Evolutionary conservation across 2,797 vertebrate genomes (phyloP).

Genomic region (Spinus olivaceus): DNA sequence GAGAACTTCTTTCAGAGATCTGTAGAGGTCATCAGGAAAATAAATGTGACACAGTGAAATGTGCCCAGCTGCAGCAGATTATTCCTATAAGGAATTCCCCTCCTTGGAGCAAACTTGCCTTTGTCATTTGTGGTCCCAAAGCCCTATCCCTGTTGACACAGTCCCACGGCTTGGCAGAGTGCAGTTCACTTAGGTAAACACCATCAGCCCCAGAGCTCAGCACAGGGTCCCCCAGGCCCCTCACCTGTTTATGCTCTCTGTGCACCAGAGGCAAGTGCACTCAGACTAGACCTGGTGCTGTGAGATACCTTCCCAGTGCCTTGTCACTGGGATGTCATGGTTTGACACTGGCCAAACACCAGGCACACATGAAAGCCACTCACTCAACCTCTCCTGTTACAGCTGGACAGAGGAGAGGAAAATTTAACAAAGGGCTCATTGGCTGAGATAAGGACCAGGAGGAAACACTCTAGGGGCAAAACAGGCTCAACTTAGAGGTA

Average conservation of each 20-base stretch:
- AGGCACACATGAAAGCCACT: fast-evolving
- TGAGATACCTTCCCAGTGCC: neutral
- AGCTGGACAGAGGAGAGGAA: neutral
- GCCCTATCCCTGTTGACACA: neutral
- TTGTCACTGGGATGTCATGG: neutral
- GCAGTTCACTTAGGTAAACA: neutral
- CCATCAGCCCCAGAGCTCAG: neutral
- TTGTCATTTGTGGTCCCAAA: neutral
- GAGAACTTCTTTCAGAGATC: neutral
- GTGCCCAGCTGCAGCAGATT: fast-evolving
- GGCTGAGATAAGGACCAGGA: fast-evolving
- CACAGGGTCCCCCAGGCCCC: neutral
- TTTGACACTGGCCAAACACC: neutral
- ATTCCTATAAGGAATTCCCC: neutral
- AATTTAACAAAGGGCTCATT: neutral
- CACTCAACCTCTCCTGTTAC: neutral
- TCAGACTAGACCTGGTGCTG: neutral
- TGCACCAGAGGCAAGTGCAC: neutral
- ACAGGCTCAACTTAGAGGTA: neutral
- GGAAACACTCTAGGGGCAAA: neutral
- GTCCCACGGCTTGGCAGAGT: fast-evolving
- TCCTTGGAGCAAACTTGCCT: neutral
- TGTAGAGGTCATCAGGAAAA: neutral
- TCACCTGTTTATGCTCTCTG: neutral
- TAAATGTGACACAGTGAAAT: neutral